phyloP scores from a whole-genome alignment of 2,113 vertebrate genomes.

The Urocynchramus pylzowi region DNA sequence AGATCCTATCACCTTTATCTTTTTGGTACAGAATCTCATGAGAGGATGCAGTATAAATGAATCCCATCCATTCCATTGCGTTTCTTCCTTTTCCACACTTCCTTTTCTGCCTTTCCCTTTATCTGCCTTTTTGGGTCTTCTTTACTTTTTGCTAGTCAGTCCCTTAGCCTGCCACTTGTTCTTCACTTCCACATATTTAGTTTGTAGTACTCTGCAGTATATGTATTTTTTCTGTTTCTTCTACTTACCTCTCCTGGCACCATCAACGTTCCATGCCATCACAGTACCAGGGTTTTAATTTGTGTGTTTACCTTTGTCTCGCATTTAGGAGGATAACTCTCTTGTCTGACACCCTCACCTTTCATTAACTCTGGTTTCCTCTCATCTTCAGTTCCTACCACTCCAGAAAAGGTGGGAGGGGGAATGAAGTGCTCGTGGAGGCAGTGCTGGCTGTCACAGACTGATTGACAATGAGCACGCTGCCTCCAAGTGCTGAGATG shows the following conservation, averaged over 20 bases:
- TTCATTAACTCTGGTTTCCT: neutral
- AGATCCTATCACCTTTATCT: neutral
- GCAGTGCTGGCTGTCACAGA: slow-evolving; percentile 25
- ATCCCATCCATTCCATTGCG: neutral
- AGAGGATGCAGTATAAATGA: neutral
- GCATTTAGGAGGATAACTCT: neutral
- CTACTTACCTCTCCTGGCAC: neutral
- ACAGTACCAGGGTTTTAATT: neutral
- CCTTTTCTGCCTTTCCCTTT: neutral
- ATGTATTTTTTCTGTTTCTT: neutral
- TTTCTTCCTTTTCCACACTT: neutral
- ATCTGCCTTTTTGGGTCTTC: neutral
- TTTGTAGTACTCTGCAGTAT: neutral
- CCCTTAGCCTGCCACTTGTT: neutral
- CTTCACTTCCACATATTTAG: neutral
- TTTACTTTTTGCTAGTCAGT: neutral
- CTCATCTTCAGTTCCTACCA: neutral
- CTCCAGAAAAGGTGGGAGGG: neutral
- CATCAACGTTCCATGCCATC: neutral
- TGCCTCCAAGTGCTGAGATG: neutral
- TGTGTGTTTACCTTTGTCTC: neutral
- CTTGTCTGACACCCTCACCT: neutral
- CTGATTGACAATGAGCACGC: slow-evolving; percentile 24
- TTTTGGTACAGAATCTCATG: neutral
- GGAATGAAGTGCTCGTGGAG: neutral